A percentile compares a stretch with the other conserved stretches of the same genome.
Conservation (phyloP, 2,113 vertebrate species). For the Aleadryas rufinucha region DNA sequence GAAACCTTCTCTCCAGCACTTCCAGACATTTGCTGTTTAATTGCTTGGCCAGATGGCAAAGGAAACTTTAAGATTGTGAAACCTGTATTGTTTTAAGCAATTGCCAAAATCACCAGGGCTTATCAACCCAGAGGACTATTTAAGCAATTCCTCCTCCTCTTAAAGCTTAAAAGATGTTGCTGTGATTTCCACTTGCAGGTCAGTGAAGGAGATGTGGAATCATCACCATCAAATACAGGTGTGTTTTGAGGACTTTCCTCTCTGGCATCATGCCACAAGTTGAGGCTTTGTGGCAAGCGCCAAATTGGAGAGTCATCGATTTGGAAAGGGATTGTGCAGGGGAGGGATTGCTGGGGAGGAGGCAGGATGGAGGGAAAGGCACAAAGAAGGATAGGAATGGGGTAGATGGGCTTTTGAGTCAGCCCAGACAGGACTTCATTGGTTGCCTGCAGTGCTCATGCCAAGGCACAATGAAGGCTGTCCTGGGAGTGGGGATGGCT, state of each 20-base stretch:
- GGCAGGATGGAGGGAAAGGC: neutral
- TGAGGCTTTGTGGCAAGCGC: neutral
- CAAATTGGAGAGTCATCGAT: accelerated
- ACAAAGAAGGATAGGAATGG: neutral
- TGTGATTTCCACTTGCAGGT: conserved; percentile 23
- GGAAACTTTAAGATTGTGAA: neutral
- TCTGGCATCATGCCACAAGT: neutral
- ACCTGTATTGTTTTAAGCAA: neutral
- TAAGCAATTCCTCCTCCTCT: neutral
- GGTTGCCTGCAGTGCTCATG: neutral
- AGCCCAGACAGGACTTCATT: neutral
- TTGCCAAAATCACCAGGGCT: neutral
- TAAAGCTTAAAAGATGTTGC: neutral
- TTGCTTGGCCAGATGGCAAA: neutral
- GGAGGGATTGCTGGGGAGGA: neutral
- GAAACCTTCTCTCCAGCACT: neutral
- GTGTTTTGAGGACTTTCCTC: neutral
- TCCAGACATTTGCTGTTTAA: neutral
- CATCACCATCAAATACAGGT: conserved; percentile 57
- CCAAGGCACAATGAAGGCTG: neutral
- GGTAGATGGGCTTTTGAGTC: neutral
- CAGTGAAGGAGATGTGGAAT: conserved; percentile 59
- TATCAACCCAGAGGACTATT: neutral
- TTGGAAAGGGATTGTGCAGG: neutral
- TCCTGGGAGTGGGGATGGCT: neutral